A percentile compares a stretch with the other conserved stretches of the same genome.
Conservation (phyloP, 2,797 vertebrate genomes). For the Hipposideros larvatus region DNA sequence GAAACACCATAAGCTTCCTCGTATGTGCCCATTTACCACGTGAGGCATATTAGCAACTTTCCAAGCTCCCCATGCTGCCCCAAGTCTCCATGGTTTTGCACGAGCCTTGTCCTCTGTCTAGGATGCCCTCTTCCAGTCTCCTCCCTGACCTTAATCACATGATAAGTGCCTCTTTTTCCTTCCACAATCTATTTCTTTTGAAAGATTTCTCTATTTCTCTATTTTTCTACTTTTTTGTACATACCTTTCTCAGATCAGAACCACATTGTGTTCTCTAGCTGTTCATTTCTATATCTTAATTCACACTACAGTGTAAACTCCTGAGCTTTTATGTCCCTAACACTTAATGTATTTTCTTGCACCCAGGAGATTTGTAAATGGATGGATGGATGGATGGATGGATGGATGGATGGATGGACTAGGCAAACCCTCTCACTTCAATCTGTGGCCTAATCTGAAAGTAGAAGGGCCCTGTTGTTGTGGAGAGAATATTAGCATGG, state of each 20-base stretch:
- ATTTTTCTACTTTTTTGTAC: neutral
- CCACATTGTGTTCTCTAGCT: neutral
- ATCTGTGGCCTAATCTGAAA: neutral
- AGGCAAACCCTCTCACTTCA: neutral
- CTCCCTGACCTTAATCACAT: neutral
- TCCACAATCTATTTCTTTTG: neutral
- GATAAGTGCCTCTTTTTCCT: neutral
- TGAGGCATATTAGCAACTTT: neutral
- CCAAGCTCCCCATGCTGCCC: neutral
- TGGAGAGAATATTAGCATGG: neutral
- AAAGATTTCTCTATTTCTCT: neutral
- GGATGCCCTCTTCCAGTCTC: neutral
- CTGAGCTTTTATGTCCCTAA: neutral
- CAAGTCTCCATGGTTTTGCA: neutral
- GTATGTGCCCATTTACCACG: neutral
- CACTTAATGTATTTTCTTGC: neutral
- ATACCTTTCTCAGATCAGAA: neutral
- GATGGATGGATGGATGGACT: neutral
- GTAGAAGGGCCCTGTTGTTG: neutral
- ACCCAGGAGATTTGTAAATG: neutral
- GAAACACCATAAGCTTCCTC: neutral
- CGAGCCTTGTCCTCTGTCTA: neutral
- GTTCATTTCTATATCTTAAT: neutral
- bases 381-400: neutral
- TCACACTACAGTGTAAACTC: neutral